phyloP scores from a whole-genome alignment of 2,888 invertebrate species.

The Cryptocephalus primarius region DNA sequence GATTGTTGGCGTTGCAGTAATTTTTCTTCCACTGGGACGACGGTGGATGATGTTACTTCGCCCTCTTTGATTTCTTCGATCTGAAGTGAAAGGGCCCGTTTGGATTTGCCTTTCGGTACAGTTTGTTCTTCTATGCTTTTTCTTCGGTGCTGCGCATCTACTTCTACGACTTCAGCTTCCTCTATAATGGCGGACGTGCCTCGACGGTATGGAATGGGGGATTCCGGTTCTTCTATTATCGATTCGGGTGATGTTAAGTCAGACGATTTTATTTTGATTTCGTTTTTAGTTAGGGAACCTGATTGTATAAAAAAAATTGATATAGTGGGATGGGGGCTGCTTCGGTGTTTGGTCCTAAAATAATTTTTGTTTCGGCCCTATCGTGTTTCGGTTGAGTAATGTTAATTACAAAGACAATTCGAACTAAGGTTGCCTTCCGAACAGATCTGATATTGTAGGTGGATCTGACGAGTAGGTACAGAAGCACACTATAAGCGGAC shows the following conservation, averaged over 20 bases:
- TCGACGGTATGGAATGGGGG: slow-evolving; percentile 13
- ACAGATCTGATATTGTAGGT: not conserved
- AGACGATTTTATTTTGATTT: not conserved
- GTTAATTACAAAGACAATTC: no score
- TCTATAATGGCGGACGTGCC: slow-evolving; percentile 18
- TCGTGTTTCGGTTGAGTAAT: no score
- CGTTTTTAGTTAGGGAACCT: slow-evolving; percentile 21
- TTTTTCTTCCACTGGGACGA: slow-evolving; percentile 3
- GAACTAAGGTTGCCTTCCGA: no score
- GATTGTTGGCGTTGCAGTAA: not conserved
- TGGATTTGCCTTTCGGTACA: slow-evolving; percentile 16
- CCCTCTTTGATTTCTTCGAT: slow-evolving; percentile 27
- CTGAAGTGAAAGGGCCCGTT: slow-evolving; percentile 20
- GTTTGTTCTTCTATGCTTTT: slow-evolving; percentile 9
- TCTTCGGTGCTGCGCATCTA: slow-evolving; percentile 12
- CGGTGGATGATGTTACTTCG: slow-evolving; percentile 11
- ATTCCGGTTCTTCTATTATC: slow-evolving; percentile 23
- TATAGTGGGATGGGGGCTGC: no score
- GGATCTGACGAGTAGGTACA: not conserved
- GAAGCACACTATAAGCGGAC: not conserved
- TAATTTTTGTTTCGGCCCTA: no score
- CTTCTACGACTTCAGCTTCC: slow-evolving; percentile 18
- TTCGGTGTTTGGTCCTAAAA: not conserved
- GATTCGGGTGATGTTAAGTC: slow-evolving; percentile 18
- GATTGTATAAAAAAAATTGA: slow-evolving; percentile 10